A percentile compares a stretch with the other conserved stretches of the same genome.
Conservation (phyloP, 2,888 invertebrate species). For the Pristionchus arcanus region DNA sequence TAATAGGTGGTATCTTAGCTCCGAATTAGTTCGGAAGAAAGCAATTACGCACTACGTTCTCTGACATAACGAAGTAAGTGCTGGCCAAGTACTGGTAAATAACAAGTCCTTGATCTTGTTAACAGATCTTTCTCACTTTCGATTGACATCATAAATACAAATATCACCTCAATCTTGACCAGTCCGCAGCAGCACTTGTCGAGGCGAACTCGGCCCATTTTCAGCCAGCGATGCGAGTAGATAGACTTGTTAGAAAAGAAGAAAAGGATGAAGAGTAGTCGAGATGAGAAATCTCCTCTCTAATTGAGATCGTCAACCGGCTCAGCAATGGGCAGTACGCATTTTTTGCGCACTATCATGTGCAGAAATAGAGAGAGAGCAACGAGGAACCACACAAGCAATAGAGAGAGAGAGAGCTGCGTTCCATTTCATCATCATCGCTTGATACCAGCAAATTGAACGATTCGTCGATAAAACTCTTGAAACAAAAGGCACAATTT, state of each 20-base stretch:
- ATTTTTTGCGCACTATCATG: neutral
- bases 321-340: neutral
- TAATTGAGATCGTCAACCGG: slow-evolving; percentile 8
- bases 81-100: no score
- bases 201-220: neutral
- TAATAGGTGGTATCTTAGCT: no score
- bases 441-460: no score
- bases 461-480: no score
- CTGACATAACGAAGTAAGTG: no score
- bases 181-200: slow-evolving; percentile 24
- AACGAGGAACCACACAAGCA: neutral
- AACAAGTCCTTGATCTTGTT: no score
- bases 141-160: neutral
- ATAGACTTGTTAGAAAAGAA: neutral
- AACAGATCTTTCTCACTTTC: neutral
- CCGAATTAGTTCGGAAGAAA: no score
- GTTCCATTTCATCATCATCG: neutral
- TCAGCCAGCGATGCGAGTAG: neutral
- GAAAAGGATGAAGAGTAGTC: neutral
- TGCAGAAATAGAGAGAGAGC: neutral
- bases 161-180: neutral
- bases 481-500: no score
- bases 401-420: neutral
- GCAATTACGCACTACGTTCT: no score
- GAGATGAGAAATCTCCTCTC: neutral